Base-by-base conservation (phyloP, 2,797 vertebrate species). In the Poecilia gillii region DNA sequence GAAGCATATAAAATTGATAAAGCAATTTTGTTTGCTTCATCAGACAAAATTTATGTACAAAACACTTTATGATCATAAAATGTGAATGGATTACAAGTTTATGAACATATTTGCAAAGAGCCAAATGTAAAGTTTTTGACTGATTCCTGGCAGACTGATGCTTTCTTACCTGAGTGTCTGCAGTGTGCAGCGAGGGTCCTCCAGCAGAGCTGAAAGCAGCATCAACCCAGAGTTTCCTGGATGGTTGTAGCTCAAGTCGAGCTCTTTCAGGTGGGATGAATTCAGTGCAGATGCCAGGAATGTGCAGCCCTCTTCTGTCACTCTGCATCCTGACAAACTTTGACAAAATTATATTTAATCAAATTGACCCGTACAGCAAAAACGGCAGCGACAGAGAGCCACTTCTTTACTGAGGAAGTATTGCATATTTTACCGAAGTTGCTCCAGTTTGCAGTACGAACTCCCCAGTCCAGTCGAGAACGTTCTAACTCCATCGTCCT, bases 191-290 rank as follows among this genome's bases (percentile, higher is more conserved):
- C 33, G 83, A 36, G 92, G 89, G 74, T 94, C 91, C 0, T 89
- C 78, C 2, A 13, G n/a, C 81, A 93, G 81, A 23, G 87, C 78
- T 0, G 55, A 83, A 74, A 94, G 89, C 81, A 90, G 86, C 82
- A 72, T 55, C 81, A 90, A 74, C 20, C 92, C 92, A 0, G 64
- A 81, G 51, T 70, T 41, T 59, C 93, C 92, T 3, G 90, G 94
- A 77, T 95, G 88, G 78, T 95, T 95, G 84, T 88, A 91, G 88
- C 91, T 93, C 87, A 95, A 72, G 81, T 94, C 90, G 0, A 95
- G 90, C 53, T 93, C 90, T 76, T 39, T 92, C 77, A 94, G 86
- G n/a, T 20, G 1, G 6, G 86, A 88, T 0, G 82, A 81, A 77
- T 88, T 92, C 73, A 95, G 57, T 55, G 89, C 89, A 2, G 89